A percentile compares a stretch with the other conserved stretches of the same genome.
Evolutionary conservation across 2,888 invertebrate genomes (phyloP).

Genomic region (Parasteatoda lunata): DNA sequence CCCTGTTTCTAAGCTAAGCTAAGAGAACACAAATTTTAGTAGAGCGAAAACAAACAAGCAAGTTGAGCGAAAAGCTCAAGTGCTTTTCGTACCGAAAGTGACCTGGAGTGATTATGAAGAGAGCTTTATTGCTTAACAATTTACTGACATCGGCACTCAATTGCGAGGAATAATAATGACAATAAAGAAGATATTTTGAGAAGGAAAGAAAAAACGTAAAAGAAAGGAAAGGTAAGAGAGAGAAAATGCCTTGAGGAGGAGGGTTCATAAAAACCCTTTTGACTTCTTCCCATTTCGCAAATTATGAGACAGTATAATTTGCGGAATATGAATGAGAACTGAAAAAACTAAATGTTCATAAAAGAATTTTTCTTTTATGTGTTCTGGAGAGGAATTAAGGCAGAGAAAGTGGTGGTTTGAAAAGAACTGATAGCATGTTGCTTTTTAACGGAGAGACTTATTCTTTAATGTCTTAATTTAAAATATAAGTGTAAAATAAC

Average conservation of each 20-base stretch:
- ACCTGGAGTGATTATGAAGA: constrained; percentile 65
- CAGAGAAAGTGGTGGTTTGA: no score
- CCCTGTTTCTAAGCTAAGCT: constrained; percentile 5
- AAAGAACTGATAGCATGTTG: no score
- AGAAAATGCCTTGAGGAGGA: background rate
- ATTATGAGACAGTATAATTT: constrained; percentile 43
- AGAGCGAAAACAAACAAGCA: constrained; percentile 54
- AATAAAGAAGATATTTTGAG: constrained; percentile 15
- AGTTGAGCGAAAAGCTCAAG: constrained; percentile 45
- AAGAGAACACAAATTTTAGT: constrained; percentile 53
- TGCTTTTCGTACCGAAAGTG: constrained; percentile 52
- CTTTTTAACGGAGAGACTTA: no score
- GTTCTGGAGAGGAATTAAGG: no score
- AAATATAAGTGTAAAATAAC: no score
- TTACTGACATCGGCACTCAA: constrained; percentile 57
- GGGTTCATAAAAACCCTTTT: background rate
- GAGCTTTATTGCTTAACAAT: constrained; percentile 50
- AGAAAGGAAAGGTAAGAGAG: constrained; percentile 9
- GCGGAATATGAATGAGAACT: background rate
- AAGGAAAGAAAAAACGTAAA: constrained; percentile 29
- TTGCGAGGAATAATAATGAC: constrained; percentile 5
- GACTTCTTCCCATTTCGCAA: constrained; percentile 18
- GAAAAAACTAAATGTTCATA: no score
- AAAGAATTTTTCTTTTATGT: no score
- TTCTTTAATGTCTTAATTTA: no score